phyloP scores from a whole-genome alignment of 2,797 vertebrate species.

The Nyctalus aviator region DNA sequence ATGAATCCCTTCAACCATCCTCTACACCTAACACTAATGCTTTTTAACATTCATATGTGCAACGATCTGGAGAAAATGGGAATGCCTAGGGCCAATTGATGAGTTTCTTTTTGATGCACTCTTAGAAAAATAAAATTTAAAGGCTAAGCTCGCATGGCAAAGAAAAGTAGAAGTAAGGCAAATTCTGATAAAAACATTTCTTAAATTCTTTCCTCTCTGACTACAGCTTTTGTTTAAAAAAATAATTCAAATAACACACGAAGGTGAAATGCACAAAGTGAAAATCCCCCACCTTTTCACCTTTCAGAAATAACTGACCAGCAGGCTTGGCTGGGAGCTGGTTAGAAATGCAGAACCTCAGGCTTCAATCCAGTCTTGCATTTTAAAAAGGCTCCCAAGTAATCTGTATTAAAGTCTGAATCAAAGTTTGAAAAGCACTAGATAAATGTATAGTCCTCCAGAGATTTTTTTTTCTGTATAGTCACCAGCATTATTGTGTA shows the following conservation, averaged over 20 bases:
- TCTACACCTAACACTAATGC: background rate
- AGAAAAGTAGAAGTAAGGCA: background rate
- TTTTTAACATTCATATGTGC: background rate
- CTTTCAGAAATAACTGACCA: background rate
- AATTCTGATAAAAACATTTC: slow-evolving; percentile 43
- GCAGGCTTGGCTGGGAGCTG: background rate
- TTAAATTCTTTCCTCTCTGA: slow-evolving; percentile 41
- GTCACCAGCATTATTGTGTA: background rate
- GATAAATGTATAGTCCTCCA: background rate
- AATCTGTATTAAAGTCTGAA: background rate
- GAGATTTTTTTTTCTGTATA: slow-evolving; percentile 19
- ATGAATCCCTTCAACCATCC: background rate
- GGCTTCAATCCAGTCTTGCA: background rate
- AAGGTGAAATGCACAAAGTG: slow-evolving; percentile 24
- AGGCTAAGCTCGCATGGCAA: background rate
- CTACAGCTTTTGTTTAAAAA: slow-evolving; percentile 9
- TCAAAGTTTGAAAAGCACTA: background rate
- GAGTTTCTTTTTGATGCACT: background rate
- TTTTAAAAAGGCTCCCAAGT: slow-evolving; percentile 24
- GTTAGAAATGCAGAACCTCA: background rate
- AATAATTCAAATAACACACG: slow-evolving; percentile 5
- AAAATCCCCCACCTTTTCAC: background rate
- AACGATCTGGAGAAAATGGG: too few relatives aligned
- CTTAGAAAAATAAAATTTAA: slow-evolving; percentile 16
- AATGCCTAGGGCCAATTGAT: background rate